Percentiles rank a stretch among this genome's conserved stretches.
These are phyloP conservation scores for Icerya purchasi DNA, from an alignment of 2,888 invertebrate species.

Conservation along the genomic window DNA sequence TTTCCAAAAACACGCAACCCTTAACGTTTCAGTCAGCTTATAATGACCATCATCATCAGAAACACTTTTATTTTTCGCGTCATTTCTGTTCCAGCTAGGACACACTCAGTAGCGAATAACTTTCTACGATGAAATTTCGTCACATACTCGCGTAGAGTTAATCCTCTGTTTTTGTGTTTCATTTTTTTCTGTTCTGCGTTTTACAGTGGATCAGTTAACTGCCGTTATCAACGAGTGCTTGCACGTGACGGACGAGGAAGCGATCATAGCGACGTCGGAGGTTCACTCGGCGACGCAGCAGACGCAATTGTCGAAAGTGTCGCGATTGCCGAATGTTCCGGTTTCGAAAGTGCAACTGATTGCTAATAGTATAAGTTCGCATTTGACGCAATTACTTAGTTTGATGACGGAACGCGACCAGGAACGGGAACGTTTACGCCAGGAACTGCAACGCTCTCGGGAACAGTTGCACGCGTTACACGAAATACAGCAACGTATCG, in stretches of 20 bases:
- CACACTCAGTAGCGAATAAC: too few relatives aligned
- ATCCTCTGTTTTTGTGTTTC: too few relatives aligned
- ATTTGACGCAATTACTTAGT: conserved; percentile 48
- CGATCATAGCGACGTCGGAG: conserved; percentile 29
- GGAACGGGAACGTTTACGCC: conserved; percentile 46
- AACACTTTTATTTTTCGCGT: too few relatives aligned
- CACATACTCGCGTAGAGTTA: too few relatives aligned
- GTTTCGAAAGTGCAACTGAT: conserved; percentile 38
- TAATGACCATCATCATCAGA: too few relatives aligned
- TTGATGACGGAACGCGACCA: conserved; percentile 52
- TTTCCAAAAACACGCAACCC: too few relatives aligned
- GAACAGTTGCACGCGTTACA: conserved; percentile 41
- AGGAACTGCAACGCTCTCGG: conserved; percentile 45
- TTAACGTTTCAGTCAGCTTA: too few relatives aligned
- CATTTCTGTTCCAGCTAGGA: too few relatives aligned
- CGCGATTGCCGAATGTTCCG: conserved; percentile 33
- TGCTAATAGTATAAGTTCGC: conserved; percentile 38
- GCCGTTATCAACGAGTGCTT: conserved; percentile 34
- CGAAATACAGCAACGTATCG: conserved; percentile 20
- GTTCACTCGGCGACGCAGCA: conserved; percentile 24
- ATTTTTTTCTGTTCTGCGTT: conserved; percentile 4
- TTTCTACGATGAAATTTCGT: too few relatives aligned
- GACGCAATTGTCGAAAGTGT: conserved; percentile 25
- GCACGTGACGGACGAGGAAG: conserved; percentile 33
- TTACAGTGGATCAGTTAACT: conserved; percentile 32